Conservation (phyloP, 2,113 vertebrate genomes). For the Ophiodon elongatus region DNA sequence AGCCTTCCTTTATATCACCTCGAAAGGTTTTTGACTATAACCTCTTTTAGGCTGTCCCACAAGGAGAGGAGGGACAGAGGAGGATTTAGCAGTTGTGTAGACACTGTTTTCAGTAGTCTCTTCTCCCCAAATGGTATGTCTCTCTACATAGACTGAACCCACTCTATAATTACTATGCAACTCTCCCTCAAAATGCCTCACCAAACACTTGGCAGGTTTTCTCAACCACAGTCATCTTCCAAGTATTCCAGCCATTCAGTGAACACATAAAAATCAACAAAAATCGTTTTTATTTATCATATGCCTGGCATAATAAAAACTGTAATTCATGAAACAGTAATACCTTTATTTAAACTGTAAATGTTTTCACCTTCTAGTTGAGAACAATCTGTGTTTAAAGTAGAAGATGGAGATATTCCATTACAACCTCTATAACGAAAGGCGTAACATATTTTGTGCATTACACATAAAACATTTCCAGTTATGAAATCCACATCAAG, state of each 20-base stretch:
- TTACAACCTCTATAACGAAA: not conserved
- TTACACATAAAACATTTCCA: not conserved
- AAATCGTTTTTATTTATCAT: not conserved
- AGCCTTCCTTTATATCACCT: slow-evolving; percentile 39
- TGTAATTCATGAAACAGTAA: not conserved
- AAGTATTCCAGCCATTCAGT: slow-evolving; percentile 54
- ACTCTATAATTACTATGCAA: slow-evolving; percentile 78
- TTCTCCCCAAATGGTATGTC: slow-evolving; percentile 70
- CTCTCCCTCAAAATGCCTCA: slow-evolving; percentile 67
- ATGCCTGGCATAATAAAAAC: not conserved
- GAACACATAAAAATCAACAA: slow-evolving; percentile 39
- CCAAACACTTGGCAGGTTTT: slow-evolving; percentile 68
- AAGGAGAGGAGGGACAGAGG: slow-evolving; percentile 70
- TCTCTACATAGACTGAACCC: slow-evolving; percentile 65
- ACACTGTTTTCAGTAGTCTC: slow-evolving; percentile 59
- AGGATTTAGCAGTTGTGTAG: slow-evolving; percentile 67
- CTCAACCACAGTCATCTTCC: slow-evolving; percentile 58
- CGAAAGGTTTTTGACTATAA: slow-evolving; percentile 58
- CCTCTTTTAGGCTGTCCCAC: slow-evolving; percentile 59
- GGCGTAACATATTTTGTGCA: not conserved
- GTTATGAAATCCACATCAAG: not conserved
- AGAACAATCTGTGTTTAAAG: not conserved
- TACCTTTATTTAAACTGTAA: not conserved
- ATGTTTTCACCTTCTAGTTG: not conserved
- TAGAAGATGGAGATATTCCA: not conserved